These are phyloP conservation scores for Tonatia bakeri DNA, from an alignment of 2,113 vertebrate genomes.

Conservation along the genomic window DNA sequence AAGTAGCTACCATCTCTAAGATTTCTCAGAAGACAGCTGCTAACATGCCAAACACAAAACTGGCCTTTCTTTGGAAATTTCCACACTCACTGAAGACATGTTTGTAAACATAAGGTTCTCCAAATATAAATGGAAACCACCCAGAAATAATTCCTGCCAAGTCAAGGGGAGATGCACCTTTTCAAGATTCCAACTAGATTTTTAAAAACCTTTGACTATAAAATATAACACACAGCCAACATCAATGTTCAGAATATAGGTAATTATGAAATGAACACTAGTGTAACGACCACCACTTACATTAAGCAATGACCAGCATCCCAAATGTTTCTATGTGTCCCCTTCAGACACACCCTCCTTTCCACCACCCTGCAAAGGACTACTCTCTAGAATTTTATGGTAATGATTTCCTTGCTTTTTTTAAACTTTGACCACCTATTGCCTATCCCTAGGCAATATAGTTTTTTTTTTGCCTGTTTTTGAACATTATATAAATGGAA, in stretches of 20 bases:
- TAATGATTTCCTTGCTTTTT: neutral
- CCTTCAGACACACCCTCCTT: neutral
- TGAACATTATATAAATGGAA: neutral
- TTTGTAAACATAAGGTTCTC: conserved; percentile 19
- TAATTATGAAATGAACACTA: neutral
- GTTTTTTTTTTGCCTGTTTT: neutral
- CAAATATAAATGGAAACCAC: conserved; percentile 13
- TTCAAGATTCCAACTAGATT: neutral
- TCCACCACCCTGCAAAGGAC: neutral
- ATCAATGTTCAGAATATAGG: neutral
- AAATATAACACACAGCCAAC: neutral
- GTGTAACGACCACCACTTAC: neutral
- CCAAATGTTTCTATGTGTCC: neutral
- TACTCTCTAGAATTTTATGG: neutral
- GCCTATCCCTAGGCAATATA: neutral
- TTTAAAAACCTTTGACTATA: neutral
- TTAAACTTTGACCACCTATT: neutral
- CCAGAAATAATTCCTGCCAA: conserved; percentile 15
- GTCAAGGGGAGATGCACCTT: neutral
- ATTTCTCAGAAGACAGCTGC: neutral
- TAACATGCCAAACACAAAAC: neutral
- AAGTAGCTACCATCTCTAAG: neutral
- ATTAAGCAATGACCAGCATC: neutral
- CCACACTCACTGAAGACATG: neutral
- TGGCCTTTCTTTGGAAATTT: conserved; percentile 48